These are phyloP conservation scores for Polypterus bichir DNA, from an alignment of 2,113 vertebrate genomes.

Conservation along the genomic window DNA sequence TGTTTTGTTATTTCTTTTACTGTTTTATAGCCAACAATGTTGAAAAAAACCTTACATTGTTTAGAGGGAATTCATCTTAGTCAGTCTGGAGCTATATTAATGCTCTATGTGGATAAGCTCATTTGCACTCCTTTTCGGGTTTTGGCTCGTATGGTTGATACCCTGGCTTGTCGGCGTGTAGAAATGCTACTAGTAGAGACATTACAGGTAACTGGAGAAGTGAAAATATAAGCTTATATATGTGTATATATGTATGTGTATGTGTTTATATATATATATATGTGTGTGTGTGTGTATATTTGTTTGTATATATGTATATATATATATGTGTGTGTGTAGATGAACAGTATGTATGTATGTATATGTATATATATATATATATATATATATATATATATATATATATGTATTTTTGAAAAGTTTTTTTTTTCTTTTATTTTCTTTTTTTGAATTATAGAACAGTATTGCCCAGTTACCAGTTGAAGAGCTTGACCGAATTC, in stretches of 20 bases:
- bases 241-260: too few relatives aligned
- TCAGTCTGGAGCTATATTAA: slow-evolving; percentile 86
- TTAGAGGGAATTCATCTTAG: slow-evolving; percentile 95
- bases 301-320: too few relatives aligned
- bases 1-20: not conserved
- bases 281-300: too few relatives aligned
- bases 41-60: slow-evolving; percentile 89
- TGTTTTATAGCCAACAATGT: slow-evolving; percentile 60
- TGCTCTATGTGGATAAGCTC: slow-evolving; percentile 84
- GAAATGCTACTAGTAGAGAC: slow-evolving; percentile 94
- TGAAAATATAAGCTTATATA: too few relatives aligned
- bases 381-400: not conserved
- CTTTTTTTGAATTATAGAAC: slow-evolving; percentile 52
- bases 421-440: not conserved
- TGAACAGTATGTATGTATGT: not conserved
- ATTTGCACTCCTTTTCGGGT: slow-evolving; percentile 80
- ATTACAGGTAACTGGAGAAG: slow-evolving; percentile 57
- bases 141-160: slow-evolving; percentile 89
- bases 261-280: too few relatives aligned
- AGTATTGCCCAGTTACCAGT: slow-evolving; percentile 76
- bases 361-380: not conserved
- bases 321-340: too few relatives aligned
- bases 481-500: slow-evolving; percentile 84
- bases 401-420: not conserved
- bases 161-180: slow-evolving; percentile 83